Base-by-base conservation (phyloP, 2,888 invertebrate species). In the Timema podura region DNA sequence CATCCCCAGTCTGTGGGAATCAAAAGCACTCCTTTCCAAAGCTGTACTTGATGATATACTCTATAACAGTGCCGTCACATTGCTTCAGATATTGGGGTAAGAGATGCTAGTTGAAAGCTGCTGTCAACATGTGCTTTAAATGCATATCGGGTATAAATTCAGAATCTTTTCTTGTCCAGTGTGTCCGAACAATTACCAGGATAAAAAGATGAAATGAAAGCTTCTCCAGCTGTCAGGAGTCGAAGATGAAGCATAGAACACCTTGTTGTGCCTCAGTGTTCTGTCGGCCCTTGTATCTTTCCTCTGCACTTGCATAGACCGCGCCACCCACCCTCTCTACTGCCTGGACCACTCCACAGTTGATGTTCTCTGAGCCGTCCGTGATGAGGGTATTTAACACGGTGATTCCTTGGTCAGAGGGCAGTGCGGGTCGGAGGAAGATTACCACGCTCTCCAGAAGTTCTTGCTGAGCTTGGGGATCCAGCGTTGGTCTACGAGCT, bases 1-100 rank as follows among this genome's bases (percentile, higher is more conserved):
- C 61, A 61, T 61, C 61, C 61, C 61, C 61, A 61, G 6, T 61
- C 61, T 44, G 10, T 30, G 30, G 61, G 61, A 5, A 10, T 45
- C 2, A 61, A 13, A 11, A 8, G 8, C 8, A 3, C 11, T 1
- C 61, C 61, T n/a, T 13, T 5, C 61, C 61, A 61, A 44, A 9
- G 5, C 61, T 61, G 30, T 61, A 6, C 44, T 11, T n/a, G n/a
- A n/a, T 61, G 30, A 30, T 61, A 30, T 11, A 61, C 61, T 61
- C 30, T 8, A 8, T 44, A 10, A 61, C 30, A 5, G 61, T 16
- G 61, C 13, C 45, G 61, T 61, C 61, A 10, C 10, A 45, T 13
- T 16, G 61, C 61, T 61, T 8, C 8, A 10, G 61, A 61, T 11
- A 45, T 61, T 11, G 61, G 30, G 10, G 16, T 10, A 8, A 30